Base-by-base conservation (phyloP, 64 coral and sea anemone species). In the Pocillopora verrucosa region DNA sequence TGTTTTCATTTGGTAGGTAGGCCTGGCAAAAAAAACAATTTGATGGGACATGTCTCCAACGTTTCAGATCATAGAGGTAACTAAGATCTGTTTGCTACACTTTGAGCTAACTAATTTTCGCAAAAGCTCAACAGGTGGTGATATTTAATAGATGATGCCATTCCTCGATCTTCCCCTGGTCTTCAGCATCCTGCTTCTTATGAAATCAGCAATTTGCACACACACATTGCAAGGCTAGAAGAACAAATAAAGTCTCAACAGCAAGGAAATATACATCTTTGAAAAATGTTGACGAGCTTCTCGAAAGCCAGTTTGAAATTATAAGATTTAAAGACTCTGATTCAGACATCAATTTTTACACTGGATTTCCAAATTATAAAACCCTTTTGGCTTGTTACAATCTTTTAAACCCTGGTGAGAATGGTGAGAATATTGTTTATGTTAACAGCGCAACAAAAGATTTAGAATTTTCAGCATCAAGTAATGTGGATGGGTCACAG, bases 311-410 rank as follows among this genome's bases (percentile, higher is more conserved):
- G 56, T 91, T 91, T 58, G 77, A 78, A 70, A 90, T 90, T 82
- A 22, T 30, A 51, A 70, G 75, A 68, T 90, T 90, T 65, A 90
- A 35, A 69, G 89, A 82, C 17, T 87, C 76, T 7, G 76, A 80
- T 61, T 78, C 62, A 22, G 75, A 87, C 73, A 92, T 92, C 56
- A 77, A 45, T 41, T 92, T 79, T 80, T 92, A 80, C 65, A 92
- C 36, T 16, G 75, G 87, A 34, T 92, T 88, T 56, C 76, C 91
- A 58, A 82, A 88, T 75, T 80, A 81, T 88, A 41, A 82, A 62
- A 88, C 91, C 10, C 86, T 93, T 60, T 9, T 35, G 56, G 86
- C 86, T 41, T 61, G 74, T 22, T 89, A 56, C 34, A 79, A 65
- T 36, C 78, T 89, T 25, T 56, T 89, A 36, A 86, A 69, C 34